Evolutionary conservation across 2,797 vertebrate species (phyloP), one percentile per base, ranked within the genome.

Genomic region (Gymnodraco acuticeps): DNA sequence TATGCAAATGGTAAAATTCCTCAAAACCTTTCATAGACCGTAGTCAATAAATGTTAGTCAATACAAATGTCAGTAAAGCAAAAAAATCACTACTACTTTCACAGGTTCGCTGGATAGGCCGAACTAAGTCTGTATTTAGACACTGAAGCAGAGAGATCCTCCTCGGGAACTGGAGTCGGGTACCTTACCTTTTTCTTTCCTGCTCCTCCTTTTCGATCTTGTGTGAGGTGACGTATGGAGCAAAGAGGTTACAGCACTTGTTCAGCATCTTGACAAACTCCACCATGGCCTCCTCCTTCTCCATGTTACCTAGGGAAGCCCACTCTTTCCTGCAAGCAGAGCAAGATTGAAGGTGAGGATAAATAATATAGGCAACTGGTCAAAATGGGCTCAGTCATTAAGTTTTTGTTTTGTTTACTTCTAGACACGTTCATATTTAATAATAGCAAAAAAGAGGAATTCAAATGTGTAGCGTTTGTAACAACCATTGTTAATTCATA

Each of bases 141-240:
- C 16, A 50, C 45, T 43, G 58, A 5, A 41, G 27, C 20, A 14
- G 52, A 65, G 11, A 23, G 12, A 70, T 19, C 58, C 58, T 45
- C 51, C n/a, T 8, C 9, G 63, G 53, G 13, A 62, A 42, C 16
- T 38, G 3, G 45, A 62, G 20, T 7, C 10, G 4, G 48, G n/a
- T 38, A 16, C 45, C 52, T 85, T 92, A 99, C 98, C 98, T 97
- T 94, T 95, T 99, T 75, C 96, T 96, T 80, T 99, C 98, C 86
- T 98, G 98, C 71, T 99, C 98, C 84, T 99, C 97, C 84, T 94
- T 96, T 89, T 99, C 98, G 75, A 99, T 99, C 90, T 97, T 97
- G 94, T 99, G 98, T 46, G 98, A 99, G 2, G 95, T 96, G 78
- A 99, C 89, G 15, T 98, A 99, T 0, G 98, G 96, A 60, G 97